phyloP scores from a whole-genome alignment of 2,888 invertebrate species.

The Teleiodes luculella region DNA sequence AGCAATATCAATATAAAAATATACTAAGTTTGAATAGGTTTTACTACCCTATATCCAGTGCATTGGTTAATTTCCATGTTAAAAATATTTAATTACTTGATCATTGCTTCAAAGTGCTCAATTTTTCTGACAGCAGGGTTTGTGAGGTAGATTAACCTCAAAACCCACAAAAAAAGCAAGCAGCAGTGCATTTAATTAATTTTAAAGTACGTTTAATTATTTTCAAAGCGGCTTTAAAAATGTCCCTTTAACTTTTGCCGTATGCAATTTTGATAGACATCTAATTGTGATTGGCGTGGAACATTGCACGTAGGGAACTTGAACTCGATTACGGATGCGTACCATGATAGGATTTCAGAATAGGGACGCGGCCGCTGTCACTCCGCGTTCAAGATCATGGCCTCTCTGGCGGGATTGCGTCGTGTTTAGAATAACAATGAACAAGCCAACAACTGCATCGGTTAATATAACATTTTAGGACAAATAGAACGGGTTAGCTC shows the following conservation, averaged over 20 bases:
- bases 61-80: too few relatives aligned
- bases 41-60: too few relatives aligned
- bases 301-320: slow-evolving; percentile 19
- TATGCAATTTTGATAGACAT: slow-evolving; percentile 10
- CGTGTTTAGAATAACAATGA: slow-evolving; percentile 65
- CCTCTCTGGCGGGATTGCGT: slow-evolving; percentile 58
- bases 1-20: too few relatives aligned
- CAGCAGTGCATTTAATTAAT: too few relatives aligned
- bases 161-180: too few relatives aligned
- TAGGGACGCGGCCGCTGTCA: slow-evolving; percentile 48
- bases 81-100: too few relatives aligned
- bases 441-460: slow-evolving; percentile 45
- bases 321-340: slow-evolving; percentile 42
- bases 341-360: slow-evolving; percentile 41
- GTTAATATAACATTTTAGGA: slow-evolving; percentile 23
- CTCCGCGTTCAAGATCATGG: slow-evolving; percentile 62
- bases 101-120: too few relatives aligned
- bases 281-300: slow-evolving; percentile 34
- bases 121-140: too few relatives aligned
- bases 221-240: too few relatives aligned
- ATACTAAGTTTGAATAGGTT: too few relatives aligned
- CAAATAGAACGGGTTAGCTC: slow-evolving; percentile 8
- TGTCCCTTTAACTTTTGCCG: neutral
- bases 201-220: too few relatives aligned
- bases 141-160: too few relatives aligned